phyloP scores from a whole-genome alignment of 2,888 invertebrate species.

The Tholera decimalis region DNA sequence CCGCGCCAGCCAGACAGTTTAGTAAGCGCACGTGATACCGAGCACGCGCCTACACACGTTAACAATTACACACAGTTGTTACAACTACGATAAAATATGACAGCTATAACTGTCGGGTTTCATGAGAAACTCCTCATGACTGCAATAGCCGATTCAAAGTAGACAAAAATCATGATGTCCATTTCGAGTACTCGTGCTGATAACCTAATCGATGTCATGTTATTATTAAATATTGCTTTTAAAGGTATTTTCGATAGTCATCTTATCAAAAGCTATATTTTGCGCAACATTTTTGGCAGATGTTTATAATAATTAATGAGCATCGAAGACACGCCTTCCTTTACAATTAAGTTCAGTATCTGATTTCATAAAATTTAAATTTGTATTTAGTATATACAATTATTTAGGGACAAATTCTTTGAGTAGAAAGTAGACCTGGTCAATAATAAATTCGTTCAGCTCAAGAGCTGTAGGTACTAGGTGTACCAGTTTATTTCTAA shows the following conservation, averaged over 20 bases:
- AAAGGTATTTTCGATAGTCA: slow-evolving; percentile 22
- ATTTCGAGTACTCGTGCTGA: neutral
- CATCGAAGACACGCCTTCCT: slow-evolving; percentile 21
- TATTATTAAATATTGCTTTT: slow-evolving; percentile 13
- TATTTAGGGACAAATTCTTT: slow-evolving; percentile 8
- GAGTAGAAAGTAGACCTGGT: neutral
- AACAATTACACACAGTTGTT: slow-evolving; percentile 42
- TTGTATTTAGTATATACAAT: no score
- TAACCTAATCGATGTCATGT: slow-evolving; percentile 8
- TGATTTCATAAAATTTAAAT: slow-evolving; percentile 17
- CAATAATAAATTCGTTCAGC: neutral
- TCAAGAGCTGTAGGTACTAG: neutral
- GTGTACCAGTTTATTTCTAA: neutral
- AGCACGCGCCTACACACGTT: slow-evolving; percentile 72
- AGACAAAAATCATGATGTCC: neutral
- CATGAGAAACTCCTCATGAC: slow-evolving; percentile 28
- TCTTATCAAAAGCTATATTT: slow-evolving; percentile 37
- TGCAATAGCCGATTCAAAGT: slow-evolving; percentile 8
- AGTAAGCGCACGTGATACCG: slow-evolving; percentile 80
- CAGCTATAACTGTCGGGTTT: slow-evolving; percentile 24
- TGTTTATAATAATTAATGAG: neutral
- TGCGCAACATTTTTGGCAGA: slow-evolving; percentile 29
- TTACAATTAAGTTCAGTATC: slow-evolving; percentile 13
- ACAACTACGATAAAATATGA: slow-evolving; percentile 36
- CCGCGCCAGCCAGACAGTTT: slow-evolving; percentile 41